Evolutionary conservation across 2,888 invertebrate genomes (phyloP), one percentile per base, ranked within the genome.

Genomic region (Synergus itoensis): DNA sequence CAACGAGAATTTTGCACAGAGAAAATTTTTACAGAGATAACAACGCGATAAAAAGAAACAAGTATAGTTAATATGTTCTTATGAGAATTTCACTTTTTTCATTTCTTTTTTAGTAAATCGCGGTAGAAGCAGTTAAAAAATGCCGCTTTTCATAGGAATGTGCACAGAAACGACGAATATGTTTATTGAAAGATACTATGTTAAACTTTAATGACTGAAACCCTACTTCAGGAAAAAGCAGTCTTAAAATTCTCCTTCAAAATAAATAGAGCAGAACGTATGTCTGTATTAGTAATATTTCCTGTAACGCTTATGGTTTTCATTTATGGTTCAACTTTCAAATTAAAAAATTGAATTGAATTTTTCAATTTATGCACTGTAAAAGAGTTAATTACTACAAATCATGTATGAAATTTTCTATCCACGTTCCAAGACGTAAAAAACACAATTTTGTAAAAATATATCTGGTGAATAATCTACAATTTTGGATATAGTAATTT

Each of bases 1-100:
- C 4, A 73, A 69, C 16, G 45, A 73, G 14, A 53, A 8, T 53
- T 73, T 73, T 40, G n/a, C 73, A 73, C n/a, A 73, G 45, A 28
- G 9, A n/a, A 36, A n/a, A 28, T 73, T 53, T 73, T 73, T 73
- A 73, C 73, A 73, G 53, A 36, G 21, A 48, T 73, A 73, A 65
- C 41, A 73, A 63, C 40, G 63, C 41, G 40, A n/a, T 41, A 65
- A 65, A 41, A 41, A 41, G 53, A 16, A 28, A 53, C n/a, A 36
- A 18, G 28, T 53, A 40, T 48, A 48, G 16, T 48, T 48, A 48
- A 21, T 28, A 53, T 28, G 8, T 16, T 69, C n/a, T 73, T 53
- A 8, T 7, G 21, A 36, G 9, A 36, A 28, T n/a, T 53, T 14
- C 1, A 65, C n/a, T 14, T 60, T 21, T 67, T 16, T 77, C 28